phyloP scores from a whole-genome alignment of 2,888 invertebrate genomes.

The Vanessa cardui region DNA sequence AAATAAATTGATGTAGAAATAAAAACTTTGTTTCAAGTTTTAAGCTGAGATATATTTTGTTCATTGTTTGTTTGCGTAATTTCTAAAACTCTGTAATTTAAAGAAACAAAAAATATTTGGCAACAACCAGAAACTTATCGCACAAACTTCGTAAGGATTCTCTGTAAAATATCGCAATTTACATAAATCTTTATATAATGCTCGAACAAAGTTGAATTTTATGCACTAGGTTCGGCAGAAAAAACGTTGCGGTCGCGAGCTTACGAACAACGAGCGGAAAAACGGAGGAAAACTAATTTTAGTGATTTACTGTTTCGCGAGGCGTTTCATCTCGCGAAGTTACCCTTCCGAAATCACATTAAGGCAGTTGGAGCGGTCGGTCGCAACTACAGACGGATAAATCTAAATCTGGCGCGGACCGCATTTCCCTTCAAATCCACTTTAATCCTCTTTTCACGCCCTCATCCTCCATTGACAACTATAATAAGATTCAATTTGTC shows the following conservation, averaged over 20 bases:
- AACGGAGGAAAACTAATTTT: slow-evolving; percentile 54
- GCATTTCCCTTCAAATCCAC: slow-evolving; percentile 53
- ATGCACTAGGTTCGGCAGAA: slow-evolving; percentile 16
- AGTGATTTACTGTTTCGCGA: slow-evolving; percentile 55
- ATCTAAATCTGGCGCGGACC: slow-evolving; percentile 64
- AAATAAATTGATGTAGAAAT: no score
- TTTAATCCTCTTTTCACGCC: slow-evolving; percentile 54
- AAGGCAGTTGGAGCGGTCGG: slow-evolving; percentile 60
- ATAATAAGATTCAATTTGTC: slow-evolving; percentile 36
- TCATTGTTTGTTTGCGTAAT: slow-evolving; percentile 21
- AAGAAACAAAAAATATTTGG: slow-evolving; percentile 27
- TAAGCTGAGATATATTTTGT: not conserved
- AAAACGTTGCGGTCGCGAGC: slow-evolving; percentile 30
- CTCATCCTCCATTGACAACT: slow-evolving; percentile 38
- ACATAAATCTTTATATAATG: slow-evolving; percentile 21
- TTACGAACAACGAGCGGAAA: slow-evolving; percentile 34
- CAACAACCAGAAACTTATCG: slow-evolving; percentile 20
- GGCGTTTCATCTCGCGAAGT: slow-evolving; percentile 55
- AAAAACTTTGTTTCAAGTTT: no score
- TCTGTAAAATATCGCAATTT: slow-evolving; percentile 32
- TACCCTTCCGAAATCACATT: slow-evolving; percentile 67
- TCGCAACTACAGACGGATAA: slow-evolving; percentile 64
- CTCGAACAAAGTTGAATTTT: slow-evolving; percentile 15
- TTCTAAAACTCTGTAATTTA: slow-evolving; percentile 27
- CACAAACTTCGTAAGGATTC: slow-evolving; percentile 32